Evolutionary conservation across 2,888 invertebrate species (phyloP).

Genomic region (Mimachlamys varia): DNA sequence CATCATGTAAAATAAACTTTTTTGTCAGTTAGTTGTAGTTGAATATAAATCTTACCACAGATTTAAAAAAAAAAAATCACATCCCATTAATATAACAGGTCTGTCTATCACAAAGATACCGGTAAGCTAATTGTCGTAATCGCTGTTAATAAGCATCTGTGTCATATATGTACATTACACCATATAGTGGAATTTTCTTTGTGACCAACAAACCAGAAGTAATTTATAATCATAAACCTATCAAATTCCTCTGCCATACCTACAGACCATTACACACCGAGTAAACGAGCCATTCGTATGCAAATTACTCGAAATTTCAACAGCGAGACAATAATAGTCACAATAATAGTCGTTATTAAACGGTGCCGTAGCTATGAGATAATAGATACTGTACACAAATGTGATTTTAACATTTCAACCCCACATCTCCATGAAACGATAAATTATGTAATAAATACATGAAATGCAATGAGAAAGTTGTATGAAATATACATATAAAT

Average conservation of each 20-base stretch:
- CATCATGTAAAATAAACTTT: background rate
- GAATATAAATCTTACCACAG: background rate
- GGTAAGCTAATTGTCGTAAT: background rate
- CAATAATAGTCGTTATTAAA: too few relatives aligned
- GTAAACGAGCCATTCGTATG: background rate
- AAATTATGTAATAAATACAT: background rate
- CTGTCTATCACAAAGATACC: background rate
- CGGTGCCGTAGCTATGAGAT: background rate
- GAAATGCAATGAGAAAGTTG: background rate
- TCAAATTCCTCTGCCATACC: slow-evolving; percentile 13
- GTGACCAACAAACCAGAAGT: slow-evolving; percentile 2
- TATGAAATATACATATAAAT: background rate
- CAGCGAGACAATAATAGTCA: background rate
- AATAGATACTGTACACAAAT: background rate
- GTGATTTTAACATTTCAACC: background rate
- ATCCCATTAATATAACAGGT: background rate
- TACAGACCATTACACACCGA: background rate
- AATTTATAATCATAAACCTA: slow-evolving; percentile 28
- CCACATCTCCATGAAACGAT: background rate
- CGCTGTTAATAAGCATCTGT: background rate
- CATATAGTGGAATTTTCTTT: background rate
- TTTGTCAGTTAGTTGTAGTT: background rate
- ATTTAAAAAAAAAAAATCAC: background rate
- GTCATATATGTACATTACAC: background rate
- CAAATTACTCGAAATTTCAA: background rate